These are phyloP conservation scores for Dynastes grantii DNA, from an alignment of 2,888 invertebrate genomes.

Conservation along the genomic window DNA sequence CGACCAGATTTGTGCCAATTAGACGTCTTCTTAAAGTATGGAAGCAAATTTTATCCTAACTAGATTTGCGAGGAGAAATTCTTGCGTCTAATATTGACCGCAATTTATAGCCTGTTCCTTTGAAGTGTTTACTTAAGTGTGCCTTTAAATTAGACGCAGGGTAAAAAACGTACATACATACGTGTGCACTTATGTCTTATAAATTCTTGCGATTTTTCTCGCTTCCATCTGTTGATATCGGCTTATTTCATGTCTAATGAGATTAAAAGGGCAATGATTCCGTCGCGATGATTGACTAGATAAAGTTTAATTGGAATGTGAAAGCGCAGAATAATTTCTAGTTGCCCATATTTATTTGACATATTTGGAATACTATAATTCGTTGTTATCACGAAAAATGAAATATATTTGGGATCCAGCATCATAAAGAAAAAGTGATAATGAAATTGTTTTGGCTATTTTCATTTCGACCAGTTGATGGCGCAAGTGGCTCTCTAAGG, in stretches of 20 bases:
- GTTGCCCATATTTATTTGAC: too few relatives aligned
- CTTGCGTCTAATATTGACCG: constrained; percentile 17
- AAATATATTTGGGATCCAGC: too few relatives aligned
- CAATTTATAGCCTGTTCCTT: constrained; percentile 19
- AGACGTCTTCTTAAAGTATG: constrained; percentile 3
- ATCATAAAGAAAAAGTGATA: too few relatives aligned
- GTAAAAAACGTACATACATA: not conserved
- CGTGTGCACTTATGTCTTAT: constrained; percentile 8
- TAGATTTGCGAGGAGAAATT: constrained; percentile 5
- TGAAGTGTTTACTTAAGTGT: constrained; percentile 6
- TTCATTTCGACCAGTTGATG: constrained; percentile 17
- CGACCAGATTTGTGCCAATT: constrained; percentile 16
- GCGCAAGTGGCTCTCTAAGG: not conserved
- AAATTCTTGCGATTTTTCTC: constrained; percentile 17
- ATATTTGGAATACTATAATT: too few relatives aligned
- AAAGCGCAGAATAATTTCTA: too few relatives aligned
- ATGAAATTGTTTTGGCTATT: too few relatives aligned
- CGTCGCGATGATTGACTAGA: too few relatives aligned
- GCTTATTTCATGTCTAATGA: constrained; percentile 7
- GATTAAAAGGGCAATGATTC: not conserved
- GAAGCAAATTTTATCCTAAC: constrained; percentile 17
- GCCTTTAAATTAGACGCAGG: constrained; percentile 6
- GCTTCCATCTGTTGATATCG: not conserved
- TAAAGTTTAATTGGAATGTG: too few relatives aligned
- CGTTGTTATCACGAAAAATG: too few relatives aligned